Base-by-base conservation (phyloP, 1,140 invertebrate species). In the Anoplophora glabripennis region DNA sequence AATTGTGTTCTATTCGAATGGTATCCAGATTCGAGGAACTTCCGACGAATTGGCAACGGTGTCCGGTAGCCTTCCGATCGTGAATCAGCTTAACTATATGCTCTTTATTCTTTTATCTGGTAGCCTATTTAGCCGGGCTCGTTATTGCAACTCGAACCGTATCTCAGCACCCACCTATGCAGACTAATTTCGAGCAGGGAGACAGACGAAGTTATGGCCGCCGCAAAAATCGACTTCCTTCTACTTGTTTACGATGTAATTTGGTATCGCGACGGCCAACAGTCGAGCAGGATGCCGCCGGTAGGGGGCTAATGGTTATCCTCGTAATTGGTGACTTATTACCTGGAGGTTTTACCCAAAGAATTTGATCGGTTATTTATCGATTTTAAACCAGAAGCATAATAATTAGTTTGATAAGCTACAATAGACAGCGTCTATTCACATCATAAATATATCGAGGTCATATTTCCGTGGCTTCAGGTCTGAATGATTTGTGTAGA, bases 101-200 rank as follows among this genome's bases (percentile, higher is more conserved):
- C 33, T 41, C 52, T 35, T 57, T 57, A 57, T 28, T 28, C 21
- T 28, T 28, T 28, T 28, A 28, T 28, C 21, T 28, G 21, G 21
- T 62, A 62, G 60, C 60, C 49, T 58, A 63, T 58, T 62, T 62
- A 63, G 55, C 49, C 42, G 61, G 51, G 57, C 61, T 58, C 61
- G 61, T 63, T 58, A 58, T 55, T 52, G 37, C 55, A 48, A 45
- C 28, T 28, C 17, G 35, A 36, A 34, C 49, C 36, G 42, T 58
- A 63, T 58, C 17, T 58, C 54, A 58, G 59, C 59, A 61, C 59
- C 59, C 59, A 61, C 59, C 59, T 49, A 17, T 51, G 28, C 59
- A 56, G 59, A 56, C 51, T 56, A 54, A 61, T 61, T 61, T 61
- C 40, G 46, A 56, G 42, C 44, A 52, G 41, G 45, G 53, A 51